Evolutionary conservation across 2,888 invertebrate genomes (phyloP).

Genomic region (Galeruca laticollis): DNA sequence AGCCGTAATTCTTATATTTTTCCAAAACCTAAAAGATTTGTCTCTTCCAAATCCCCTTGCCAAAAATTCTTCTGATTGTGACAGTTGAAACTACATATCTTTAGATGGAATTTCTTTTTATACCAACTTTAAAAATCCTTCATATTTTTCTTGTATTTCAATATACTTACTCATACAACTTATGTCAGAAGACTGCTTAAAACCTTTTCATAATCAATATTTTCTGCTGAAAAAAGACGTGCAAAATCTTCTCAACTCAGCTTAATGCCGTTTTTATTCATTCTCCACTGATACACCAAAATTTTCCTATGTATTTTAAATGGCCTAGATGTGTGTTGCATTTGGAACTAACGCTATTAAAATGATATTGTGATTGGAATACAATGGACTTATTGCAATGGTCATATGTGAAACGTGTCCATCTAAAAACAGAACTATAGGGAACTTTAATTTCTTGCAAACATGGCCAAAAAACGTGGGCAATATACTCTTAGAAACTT

Average conservation of each 20-base stretch:
- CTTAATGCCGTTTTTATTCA: too few species aligned
- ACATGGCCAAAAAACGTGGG: conserved; percentile 58
- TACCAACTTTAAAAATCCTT: background rate
- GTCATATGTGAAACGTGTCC: conserved; percentile 16
- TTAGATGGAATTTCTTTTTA: background rate
- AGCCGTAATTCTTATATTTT: background rate
- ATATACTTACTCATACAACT: too few species aligned
- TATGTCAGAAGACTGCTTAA: background rate
- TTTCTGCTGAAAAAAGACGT: background rate
- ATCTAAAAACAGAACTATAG: conserved; percentile 22
- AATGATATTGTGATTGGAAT: conserved; percentile 19
- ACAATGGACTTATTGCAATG: conserved; percentile 15
- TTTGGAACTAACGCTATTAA: conserved; percentile 23
- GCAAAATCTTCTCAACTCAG: background rate
- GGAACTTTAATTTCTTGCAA: conserved; percentile 7
- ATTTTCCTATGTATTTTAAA: background rate
- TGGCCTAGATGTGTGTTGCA: background rate
- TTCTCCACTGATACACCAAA: background rate
- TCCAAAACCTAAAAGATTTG: background rate
- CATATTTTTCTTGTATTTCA: background rate
- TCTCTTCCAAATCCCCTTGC: background rate
- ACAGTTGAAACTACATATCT: background rate
- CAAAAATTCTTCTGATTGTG: background rate
- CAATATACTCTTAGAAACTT: conserved; percentile 62
- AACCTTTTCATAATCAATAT: background rate